A percentile compares a stretch with the other conserved stretches of the same genome.
Evolutionary conservation across 2,797 vertebrate species (phyloP).

Genomic region (Garrulus glandarius): DNA sequence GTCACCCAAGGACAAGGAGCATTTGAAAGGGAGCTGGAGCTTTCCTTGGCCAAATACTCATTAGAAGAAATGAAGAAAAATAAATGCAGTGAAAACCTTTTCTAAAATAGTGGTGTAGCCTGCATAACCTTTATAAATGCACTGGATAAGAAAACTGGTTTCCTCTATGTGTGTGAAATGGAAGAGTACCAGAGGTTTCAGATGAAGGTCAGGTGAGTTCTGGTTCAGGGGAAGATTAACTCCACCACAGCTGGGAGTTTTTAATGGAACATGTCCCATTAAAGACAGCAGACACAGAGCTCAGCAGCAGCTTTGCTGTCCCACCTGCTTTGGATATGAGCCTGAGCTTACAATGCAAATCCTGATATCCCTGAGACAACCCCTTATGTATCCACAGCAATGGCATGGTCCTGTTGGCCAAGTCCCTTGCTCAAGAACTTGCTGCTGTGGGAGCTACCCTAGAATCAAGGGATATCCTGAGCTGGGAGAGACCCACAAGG

Average conservation of each 20-base stretch:
- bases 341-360: rapidly evolving
- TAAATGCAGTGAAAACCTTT: background rate
- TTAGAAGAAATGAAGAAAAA: background rate
- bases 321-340: background rate
- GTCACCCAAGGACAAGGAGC: background rate
- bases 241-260: background rate
- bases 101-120: background rate
- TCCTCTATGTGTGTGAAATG: background rate
- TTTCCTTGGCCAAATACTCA: background rate
- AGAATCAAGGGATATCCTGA: background rate
- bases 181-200: background rate
- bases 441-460: background rate
- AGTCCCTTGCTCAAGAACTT: background rate
- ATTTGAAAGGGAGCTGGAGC: background rate
- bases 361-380: background rate
- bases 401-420: background rate
- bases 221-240: background rate
- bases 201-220: background rate
- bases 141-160: background rate
- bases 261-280: background rate
- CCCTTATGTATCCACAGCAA: background rate
- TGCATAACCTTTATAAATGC: background rate
- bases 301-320: background rate
- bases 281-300: background rate
- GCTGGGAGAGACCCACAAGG: background rate